phyloP scores from a whole-genome alignment of 2,113 vertebrate species.

The Pangasianodon gigas region DNA sequence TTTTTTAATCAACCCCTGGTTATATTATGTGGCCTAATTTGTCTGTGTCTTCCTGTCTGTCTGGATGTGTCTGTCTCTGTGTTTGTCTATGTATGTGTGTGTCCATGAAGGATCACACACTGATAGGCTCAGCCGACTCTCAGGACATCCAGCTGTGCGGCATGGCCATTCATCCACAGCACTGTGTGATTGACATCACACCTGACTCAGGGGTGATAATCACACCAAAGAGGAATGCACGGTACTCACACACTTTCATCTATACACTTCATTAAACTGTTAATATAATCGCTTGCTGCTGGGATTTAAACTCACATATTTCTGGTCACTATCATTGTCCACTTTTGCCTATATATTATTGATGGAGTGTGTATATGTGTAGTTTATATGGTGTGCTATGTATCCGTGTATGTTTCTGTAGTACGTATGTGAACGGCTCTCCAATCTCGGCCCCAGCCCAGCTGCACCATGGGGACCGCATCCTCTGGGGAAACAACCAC shows the following conservation, averaged over 20 bases:
- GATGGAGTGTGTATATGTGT: not conserved
- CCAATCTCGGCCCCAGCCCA: conserved; percentile 75
- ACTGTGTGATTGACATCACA: conserved; percentile 86
- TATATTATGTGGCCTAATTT: not conserved
- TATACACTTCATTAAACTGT: not conserved
- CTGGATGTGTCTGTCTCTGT: not conserved
- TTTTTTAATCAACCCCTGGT: not conserved
- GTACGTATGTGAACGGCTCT: conserved; percentile 88
- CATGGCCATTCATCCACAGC: conserved; percentile 91
- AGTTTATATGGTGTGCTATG: not conserved
- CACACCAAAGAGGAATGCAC: conserved; percentile 62
- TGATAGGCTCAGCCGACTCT: conserved; percentile 89
- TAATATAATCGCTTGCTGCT: not conserved
- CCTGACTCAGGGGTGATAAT: conserved; percentile 80
- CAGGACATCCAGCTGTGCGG: conserved; percentile 96
- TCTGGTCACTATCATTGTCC: too few species aligned
- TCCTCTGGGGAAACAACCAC: conserved; percentile 96
- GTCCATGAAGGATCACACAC: conserved; percentile 81
- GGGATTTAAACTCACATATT: not conserved
- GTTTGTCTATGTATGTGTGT: conserved; percentile 9
- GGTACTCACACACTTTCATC: conserved; percentile 3
- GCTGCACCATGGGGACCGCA: conserved; percentile 89
- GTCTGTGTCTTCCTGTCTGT: not conserved
- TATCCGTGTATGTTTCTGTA: conserved; percentile 55
- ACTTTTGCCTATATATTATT: not conserved